Evolutionary conservation across 2,888 invertebrate species (phyloP), one percentile per base, ranked within the genome.

Genomic region (Cotesia congregata): DNA sequence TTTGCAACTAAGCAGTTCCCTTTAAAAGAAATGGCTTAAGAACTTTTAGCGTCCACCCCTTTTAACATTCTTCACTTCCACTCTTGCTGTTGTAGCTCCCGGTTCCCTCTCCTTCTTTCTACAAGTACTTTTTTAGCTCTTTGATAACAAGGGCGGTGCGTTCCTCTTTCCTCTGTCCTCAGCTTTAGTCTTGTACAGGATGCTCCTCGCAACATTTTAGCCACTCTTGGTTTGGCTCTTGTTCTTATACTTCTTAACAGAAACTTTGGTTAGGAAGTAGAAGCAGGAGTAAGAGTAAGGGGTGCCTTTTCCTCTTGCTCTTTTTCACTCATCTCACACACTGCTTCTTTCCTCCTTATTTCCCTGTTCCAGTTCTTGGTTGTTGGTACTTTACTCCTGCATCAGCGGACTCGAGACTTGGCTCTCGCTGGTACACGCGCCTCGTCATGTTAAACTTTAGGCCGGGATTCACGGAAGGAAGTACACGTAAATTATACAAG

Each of bases 1-100:
- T 83, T 83, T 82, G 80, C 80, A 80, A 81, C 80, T 80, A 69
- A 64, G 61, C 69, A 65, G 20, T 41, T 59, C 67, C 77, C 77
- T 65, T 30, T 74, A 76, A 78, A 80, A 81, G 79, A 81, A 81
- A 80, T 73, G 79, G 79, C 77, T 80, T 78, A 79, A 75, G 74
- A 81, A 81, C 76, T 81, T 81, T 77, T 76, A 73, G 12, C 50
- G 50, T 50, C 12, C 50, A 50, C 50, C 50, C 50, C 50, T 30
- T 30, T 30, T 30, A 50, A 12, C 50, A 50, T 50, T 50, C 50
- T 50, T 50, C 50, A 12, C 4, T 12, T 50, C 12, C 12, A 7
- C 50, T 50, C 12, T 50, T 12, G 0, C 12, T 50, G 12, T 12
- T 50, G 30, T 30, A 30, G 30, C 30, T 30, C 2, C 30, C 30